phyloP scores from a whole-genome alignment of 2,113 vertebrate species.

The Taxidea taxus region DNA sequence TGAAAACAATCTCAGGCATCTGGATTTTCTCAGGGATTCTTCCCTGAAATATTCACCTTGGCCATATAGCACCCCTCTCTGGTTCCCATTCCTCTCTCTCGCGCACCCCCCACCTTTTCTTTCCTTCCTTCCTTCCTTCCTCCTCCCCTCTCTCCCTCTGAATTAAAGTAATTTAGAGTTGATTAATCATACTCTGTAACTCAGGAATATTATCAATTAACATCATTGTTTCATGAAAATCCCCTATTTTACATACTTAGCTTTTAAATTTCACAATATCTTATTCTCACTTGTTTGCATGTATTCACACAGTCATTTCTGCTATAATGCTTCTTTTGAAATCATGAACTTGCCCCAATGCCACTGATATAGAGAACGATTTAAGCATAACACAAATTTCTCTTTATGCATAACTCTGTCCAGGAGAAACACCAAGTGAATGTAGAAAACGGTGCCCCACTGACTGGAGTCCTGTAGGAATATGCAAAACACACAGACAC shows the following conservation, averaged over 20 bases:
- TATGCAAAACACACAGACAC: not conserved
- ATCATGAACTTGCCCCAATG: not conserved
- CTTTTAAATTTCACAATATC: not conserved
- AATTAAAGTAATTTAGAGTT: not conserved
- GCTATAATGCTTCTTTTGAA: not conserved
- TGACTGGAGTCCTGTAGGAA: not conserved
- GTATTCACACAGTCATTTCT: not conserved
- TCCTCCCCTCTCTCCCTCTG: not conserved
- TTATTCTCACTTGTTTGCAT: not conserved
- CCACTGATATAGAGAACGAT: not conserved
- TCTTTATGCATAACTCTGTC: not conserved
- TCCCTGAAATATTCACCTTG: not conserved
- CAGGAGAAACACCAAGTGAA: not conserved
- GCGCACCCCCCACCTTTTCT: too few species aligned
- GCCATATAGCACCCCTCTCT: not conserved
- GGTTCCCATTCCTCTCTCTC: fast-evolving
- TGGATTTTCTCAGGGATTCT: not conserved
- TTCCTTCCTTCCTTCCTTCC: not conserved
- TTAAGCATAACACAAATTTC: not conserved
- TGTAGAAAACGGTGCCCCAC: not conserved
- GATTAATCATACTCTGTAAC: not conserved
- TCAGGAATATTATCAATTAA: not conserved
- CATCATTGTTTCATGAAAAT: not conserved
- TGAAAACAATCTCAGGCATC: not conserved
- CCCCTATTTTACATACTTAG: not conserved